Base-by-base conservation (phyloP, 1,140 invertebrate species). In the Drosophila lowei region DNA sequence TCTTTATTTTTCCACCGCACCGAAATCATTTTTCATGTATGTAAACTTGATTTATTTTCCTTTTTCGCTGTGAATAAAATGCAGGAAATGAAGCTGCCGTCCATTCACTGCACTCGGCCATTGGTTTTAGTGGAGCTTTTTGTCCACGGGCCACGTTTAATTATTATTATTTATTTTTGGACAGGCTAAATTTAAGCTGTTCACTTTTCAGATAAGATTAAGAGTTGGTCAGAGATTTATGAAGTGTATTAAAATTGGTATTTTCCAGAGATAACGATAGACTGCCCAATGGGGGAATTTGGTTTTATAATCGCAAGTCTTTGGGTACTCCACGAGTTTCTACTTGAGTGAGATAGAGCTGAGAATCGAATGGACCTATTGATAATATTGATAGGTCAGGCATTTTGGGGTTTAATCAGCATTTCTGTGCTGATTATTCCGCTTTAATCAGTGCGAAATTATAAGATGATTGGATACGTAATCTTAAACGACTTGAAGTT, bases 21-120 rank as follows among this genome's bases (percentile, higher is more conserved):
- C 50, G 34, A 74, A 73, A 74, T 74, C 44, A 65, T 74, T 74
- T 74, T 54, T 74, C 54, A 74, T 72, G 38, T 38, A 13, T 72
- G 44, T 72, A 64, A 72, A 74, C 60, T 74, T 74, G 70, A 65
- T 71, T 71, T 71, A 68, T 68, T 68, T 68, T 41, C 13, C 44
- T 68, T 48, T 61, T 66, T 60, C 30, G 8, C 21, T 42, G 23
- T 16, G 30, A 25, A 49, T 61, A 41, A 59, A 46, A 71, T 71
- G 42, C 59, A 54, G 71, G 71, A 73, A 64, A 64, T 72, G 46
- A 47, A 49, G 16, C 38, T 16, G 21, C 52, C 25, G 30, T 59
- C 44, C 59, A 72, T 71, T 56, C 58, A 58, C 18, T 46, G 41
- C 30, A 56, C 52, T 49, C 9, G 47, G 47, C 13, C 47, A 46